Evolutionary conservation across 2,888 invertebrate species (phyloP).

Genomic region (Diachrysia chrysitis): DNA sequence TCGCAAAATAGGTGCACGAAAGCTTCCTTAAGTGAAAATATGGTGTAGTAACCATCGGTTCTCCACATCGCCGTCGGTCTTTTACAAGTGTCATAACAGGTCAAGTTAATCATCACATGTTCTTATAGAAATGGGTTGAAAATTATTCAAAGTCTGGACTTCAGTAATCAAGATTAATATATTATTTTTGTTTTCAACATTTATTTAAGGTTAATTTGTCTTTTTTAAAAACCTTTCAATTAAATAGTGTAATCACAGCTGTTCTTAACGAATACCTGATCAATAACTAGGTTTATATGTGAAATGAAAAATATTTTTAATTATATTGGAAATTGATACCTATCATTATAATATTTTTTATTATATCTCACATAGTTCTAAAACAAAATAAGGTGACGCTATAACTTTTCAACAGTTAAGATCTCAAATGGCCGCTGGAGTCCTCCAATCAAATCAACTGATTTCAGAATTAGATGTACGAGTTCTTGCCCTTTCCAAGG

Average conservation of each 20-base stretch:
- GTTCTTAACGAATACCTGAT: too few relatives aligned
- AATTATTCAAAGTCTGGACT: too few relatives aligned
- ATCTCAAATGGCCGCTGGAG: constrained; percentile 30
- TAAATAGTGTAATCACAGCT: too few relatives aligned
- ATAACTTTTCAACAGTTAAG: constrained; percentile 22
- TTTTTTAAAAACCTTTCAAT: too few relatives aligned
- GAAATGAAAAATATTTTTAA: too few relatives aligned
- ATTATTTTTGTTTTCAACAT: too few relatives aligned
- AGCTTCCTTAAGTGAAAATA: constrained; percentile 3
- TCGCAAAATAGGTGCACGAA: constrained; percentile 4
- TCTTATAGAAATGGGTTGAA: not conserved
- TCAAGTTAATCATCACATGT: not conserved
- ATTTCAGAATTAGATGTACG: constrained; percentile 68
- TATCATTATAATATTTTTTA: too few relatives aligned
- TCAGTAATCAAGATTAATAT: too few relatives aligned
- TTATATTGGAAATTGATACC: too few relatives aligned
- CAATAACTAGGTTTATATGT: too few relatives aligned
- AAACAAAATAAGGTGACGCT: constrained; percentile 14
- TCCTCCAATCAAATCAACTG: constrained; percentile 73
- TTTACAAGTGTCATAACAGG: not conserved
- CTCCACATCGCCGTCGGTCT: not conserved
- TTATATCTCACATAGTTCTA: too few relatives aligned
- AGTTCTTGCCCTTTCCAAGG: constrained; percentile 61
- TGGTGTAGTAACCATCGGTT: not conserved
- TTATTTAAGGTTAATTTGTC: too few relatives aligned